phyloP scores from a whole-genome alignment of 2,113 vertebrate species.

The Micronycteris hirsuta region DNA sequence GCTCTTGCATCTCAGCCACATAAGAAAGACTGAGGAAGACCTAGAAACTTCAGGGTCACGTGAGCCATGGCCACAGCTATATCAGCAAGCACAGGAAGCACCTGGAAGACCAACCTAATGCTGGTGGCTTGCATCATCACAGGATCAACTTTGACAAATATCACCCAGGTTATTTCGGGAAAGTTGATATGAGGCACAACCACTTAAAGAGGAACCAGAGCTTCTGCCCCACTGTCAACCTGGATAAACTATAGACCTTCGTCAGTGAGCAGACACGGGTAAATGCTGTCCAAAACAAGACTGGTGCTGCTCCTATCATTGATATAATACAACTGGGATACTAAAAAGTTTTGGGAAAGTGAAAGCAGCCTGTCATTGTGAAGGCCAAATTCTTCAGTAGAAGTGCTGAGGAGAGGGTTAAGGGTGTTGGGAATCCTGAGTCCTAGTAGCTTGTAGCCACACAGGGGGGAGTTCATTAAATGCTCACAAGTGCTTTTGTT shows the following conservation, averaged over 20 bases:
- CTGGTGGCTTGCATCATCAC: no score
- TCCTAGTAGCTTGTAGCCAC: not conserved
- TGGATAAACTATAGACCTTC: not conserved
- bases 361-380: not conserved
- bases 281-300: not conserved
- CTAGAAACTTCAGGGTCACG: no score
- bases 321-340: not conserved
- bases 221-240: not conserved
- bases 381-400: not conserved
- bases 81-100: no score
- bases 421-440: not conserved
- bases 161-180: no score
- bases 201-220: not conserved
- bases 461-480: not conserved
- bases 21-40: no score
- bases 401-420: not conserved
- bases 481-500: not conserved
- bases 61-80: no score
- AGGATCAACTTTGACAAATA: no score
- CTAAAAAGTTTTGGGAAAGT: not conserved
- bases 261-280: not conserved
- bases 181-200: no score
- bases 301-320: not conserved
- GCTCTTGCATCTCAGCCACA: no score
- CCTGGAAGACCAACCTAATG: no score